These are phyloP conservation scores for Geotrypetes seraphini DNA, from an alignment of 2,797 vertebrate species.

Conservation along the genomic window DNA sequence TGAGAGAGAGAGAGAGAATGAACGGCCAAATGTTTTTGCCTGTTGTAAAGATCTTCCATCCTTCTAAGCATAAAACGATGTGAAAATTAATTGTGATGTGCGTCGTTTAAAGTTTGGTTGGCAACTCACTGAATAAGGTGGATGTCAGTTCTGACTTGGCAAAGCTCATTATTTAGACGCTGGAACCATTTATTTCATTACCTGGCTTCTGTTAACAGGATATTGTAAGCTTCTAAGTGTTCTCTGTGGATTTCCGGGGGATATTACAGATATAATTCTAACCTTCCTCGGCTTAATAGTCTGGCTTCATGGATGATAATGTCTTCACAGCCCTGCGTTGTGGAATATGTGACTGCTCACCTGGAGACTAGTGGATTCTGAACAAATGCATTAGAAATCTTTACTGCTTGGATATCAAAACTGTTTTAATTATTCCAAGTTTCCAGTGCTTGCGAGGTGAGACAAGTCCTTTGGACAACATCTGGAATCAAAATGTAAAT, in stretches of 20 bases:
- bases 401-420: no score
- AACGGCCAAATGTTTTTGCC: no score
- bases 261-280: slow-evolving; percentile 28
- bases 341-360: slow-evolving; percentile 8
- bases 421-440: no score
- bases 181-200: slow-evolving; percentile 28
- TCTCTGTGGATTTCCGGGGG: slow-evolving; percentile 20
- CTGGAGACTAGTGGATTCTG: slow-evolving; percentile 24
- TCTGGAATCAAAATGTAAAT: no score
- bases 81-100: slow-evolving; percentile 29
- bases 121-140: slow-evolving; percentile 16
- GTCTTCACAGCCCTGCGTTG: slow-evolving; percentile 11
- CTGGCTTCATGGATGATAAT: background rate
- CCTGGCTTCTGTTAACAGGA: slow-evolving; percentile 32
- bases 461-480: no score
- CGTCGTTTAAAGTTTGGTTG: slow-evolving; percentile 9
- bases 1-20: no score
- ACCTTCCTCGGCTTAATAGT: background rate
- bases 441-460: no score
- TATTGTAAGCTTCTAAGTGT: slow-evolving; percentile 23
- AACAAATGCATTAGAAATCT: slow-evolving; percentile 27
- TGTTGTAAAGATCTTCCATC: slow-evolving; percentile 1
- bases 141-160: slow-evolving; percentile 17
- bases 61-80: slow-evolving; percentile 22
- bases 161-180: slow-evolving; percentile 32